phyloP scores from a whole-genome alignment of 2,797 vertebrate species.

The Bradypus variegatus region DNA sequence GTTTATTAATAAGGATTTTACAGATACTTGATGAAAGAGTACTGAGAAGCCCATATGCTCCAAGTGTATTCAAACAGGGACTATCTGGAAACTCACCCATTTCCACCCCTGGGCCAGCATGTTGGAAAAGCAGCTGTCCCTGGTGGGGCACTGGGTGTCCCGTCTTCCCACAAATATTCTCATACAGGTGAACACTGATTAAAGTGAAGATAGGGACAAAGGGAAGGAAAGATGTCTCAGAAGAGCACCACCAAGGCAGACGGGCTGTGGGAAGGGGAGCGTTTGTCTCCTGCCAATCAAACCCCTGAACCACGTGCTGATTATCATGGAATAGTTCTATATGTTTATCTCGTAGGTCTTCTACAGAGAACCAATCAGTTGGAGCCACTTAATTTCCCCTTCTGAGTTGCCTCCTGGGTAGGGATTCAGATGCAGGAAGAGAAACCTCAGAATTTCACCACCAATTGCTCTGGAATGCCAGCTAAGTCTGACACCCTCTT shows the following conservation, averaged over 20 bases:
- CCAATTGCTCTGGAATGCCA: neutral
- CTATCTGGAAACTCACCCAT: neutral
- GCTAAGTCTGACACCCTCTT: neutral
- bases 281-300: neutral
- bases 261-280: neutral
- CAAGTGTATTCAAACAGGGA: neutral
- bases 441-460: neutral
- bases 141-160: neutral
- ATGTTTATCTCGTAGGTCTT: neutral
- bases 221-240: neutral
- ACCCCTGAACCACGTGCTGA: neutral
- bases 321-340: neutral
- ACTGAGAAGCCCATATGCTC: neutral
- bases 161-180: neutral
- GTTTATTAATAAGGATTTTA: neutral
- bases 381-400: neutral
- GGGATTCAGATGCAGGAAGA: neutral
- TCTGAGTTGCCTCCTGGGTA: neutral
- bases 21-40: neutral
- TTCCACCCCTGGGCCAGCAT: neutral
- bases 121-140: neutral
- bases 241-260: neutral
- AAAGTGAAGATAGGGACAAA: neutral
- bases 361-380: neutral
- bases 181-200: neutral